Evolutionary conservation across 37 sponge, comb jelly and placozoan genomes (phyloP).

Genomic region (Cliona cf. orientalis): DNA sequence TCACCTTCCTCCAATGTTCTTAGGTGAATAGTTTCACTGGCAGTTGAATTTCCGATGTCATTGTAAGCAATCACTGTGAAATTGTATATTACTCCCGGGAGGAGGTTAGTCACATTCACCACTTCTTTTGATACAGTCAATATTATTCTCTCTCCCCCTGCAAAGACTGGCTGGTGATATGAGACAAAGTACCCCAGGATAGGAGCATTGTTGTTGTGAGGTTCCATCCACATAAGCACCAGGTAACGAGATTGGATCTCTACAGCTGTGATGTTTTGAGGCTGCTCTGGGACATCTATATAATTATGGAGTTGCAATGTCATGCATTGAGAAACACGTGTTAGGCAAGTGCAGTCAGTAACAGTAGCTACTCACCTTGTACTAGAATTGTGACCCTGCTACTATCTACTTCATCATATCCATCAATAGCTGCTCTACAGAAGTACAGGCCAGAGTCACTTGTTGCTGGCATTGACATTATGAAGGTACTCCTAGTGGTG

Average conservation of each 20-base stretch:
- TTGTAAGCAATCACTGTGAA: conserved; percentile 65
- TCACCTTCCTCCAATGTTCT: conserved; percentile 62
- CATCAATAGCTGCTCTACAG: conserved; percentile 18
- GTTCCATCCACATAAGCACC: conserved; percentile 41
- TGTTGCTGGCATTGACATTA: conserved; percentile 9
- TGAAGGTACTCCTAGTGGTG: conserved; percentile 31
- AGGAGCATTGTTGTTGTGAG: conserved; percentile 66
- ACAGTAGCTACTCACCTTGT: conserved; percentile 3
- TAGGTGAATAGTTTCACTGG: conserved; percentile 30
- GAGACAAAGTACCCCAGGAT: conserved; percentile 40
- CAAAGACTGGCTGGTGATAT: conserved; percentile 39
- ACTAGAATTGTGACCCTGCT: background rate
- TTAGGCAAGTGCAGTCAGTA: no score
- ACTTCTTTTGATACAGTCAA: background rate
- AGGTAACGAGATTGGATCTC: conserved; percentile 35
- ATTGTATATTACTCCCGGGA: conserved; percentile 54
- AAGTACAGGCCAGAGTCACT: conserved; percentile 56
- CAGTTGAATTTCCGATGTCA: conserved; percentile 47
- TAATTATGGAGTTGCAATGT: no score
- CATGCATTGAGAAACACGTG: no score
- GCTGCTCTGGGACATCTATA: conserved; percentile 56
- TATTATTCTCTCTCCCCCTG: conserved; percentile 10
- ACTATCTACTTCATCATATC: conserved; percentile 31
- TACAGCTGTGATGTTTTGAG: conserved; percentile 32
- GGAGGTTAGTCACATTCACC: conserved; percentile 36